Conservation (phyloP, 2,888 invertebrate genomes). For the Cremastobaeus sp. region DNA sequence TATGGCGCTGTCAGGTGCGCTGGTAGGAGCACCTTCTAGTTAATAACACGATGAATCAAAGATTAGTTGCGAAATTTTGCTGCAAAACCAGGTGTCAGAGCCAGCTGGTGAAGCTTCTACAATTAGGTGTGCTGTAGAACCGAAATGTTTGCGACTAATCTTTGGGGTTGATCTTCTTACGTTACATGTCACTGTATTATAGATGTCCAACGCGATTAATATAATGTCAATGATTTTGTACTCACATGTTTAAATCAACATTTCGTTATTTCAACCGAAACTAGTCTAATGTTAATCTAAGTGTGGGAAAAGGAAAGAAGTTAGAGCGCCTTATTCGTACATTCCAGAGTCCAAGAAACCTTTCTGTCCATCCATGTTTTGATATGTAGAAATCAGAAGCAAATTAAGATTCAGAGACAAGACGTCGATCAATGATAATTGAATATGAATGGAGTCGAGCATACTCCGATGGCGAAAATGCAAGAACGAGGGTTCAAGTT, state of each 20-base stretch:
- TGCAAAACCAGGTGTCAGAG: too few species aligned
- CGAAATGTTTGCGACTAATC: conserved; percentile 5
- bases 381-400: conserved; percentile 43
- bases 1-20: too few species aligned
- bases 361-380: conserved; percentile 60
- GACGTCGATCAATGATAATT: conserved; percentile 16
- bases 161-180: conserved; percentile 3
- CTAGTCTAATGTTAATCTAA: conserved; percentile 49
- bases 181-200: conserved; percentile 33
- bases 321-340: conserved; percentile 56
- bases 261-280: conserved; percentile 39
- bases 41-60: too few species aligned
- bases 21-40: not conserved
- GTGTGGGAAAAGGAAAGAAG: not conserved
- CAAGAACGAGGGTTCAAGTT: not conserved
- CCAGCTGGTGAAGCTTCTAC: too few species aligned
- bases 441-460: conserved; percentile 15
- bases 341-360: conserved; percentile 58
- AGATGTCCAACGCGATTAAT: conserved; percentile 18
- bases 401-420: conserved; percentile 15
- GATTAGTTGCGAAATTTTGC: too few species aligned
- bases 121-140: too few species aligned
- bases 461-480: too few species aligned
- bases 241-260: conserved; percentile 14
- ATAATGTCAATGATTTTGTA: conserved; percentile 18